Evolutionary conservation across 2,888 invertebrate species (phyloP).

Genomic region (Cataglyphis albicans): DNA sequence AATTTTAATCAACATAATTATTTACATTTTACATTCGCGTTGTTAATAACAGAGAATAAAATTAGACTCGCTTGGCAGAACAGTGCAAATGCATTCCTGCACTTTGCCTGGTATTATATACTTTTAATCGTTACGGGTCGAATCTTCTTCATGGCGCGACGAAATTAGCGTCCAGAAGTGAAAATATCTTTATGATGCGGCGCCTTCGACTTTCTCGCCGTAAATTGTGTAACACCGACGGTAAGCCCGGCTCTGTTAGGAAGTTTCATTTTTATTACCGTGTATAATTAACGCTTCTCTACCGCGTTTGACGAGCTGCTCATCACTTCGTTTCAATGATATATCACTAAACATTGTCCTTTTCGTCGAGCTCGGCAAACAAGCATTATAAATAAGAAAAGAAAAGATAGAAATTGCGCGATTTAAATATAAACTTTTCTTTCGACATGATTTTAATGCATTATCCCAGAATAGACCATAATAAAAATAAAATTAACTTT

Average conservation of each 20-base stretch:
- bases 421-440: background rate
- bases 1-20: slow-evolving; percentile 27
- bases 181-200: slow-evolving; percentile 27
- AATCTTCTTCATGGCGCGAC: background rate
- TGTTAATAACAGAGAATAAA: slow-evolving; percentile 34
- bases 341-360: background rate
- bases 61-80: slow-evolving; percentile 6
- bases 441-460: slow-evolving; percentile 6
- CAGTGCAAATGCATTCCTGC: slow-evolving; percentile 14
- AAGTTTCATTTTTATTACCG: slow-evolving; percentile 41
- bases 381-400: slow-evolving; percentile 8
- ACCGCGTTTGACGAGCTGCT: background rate
- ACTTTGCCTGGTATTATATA: background rate
- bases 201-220: slow-evolving; percentile 44
- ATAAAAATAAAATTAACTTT: slow-evolving; percentile 5
- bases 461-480: background rate
- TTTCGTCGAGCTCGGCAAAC: background rate
- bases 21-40: slow-evolving; percentile 13
- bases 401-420: background rate
- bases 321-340: background rate
- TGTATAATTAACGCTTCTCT: slow-evolving; percentile 25
- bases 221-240: slow-evolving; percentile 44
- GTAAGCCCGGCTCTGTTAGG: slow-evolving; percentile 9
- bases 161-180: slow-evolving; percentile 44
- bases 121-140: slow-evolving; percentile 38